Evolutionary conservation across 1,140 invertebrate genomes (phyloP).

Genomic region (Ceratitis capitata): DNA sequence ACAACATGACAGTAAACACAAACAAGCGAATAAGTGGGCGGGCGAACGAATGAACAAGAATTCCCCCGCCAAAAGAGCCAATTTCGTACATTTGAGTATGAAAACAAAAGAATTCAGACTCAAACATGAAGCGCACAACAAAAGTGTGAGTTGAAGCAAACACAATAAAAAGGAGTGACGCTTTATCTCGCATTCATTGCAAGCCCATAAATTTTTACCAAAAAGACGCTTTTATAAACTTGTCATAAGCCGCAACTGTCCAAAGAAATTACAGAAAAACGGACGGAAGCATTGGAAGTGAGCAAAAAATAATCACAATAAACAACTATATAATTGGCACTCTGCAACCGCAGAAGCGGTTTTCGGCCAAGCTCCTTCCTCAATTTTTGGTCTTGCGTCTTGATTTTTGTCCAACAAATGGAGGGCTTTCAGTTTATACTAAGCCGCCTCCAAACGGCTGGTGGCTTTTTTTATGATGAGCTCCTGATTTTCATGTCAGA

Average conservation of each 20-base stretch:
- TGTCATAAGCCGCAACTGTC: not conserved
- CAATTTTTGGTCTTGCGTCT: too few species aligned
- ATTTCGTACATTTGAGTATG: not conserved
- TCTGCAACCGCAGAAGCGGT: too few species aligned
- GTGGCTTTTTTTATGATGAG: too few species aligned
- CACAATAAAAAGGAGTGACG: not conserved
- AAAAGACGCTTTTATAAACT: constrained; percentile 12
- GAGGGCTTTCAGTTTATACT: too few species aligned
- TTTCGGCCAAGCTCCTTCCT: too few species aligned
- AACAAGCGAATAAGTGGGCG: not conserved
- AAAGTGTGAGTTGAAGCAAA: too few species aligned
- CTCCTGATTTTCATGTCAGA: too few species aligned
- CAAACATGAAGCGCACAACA: not conserved
- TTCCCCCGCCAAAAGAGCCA: not conserved
- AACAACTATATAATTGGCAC: not conserved
- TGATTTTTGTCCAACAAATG: too few species aligned
- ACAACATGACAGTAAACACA: not conserved
- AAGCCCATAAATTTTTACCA: not conserved
- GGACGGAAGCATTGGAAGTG: not conserved
- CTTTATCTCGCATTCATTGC: not conserved
- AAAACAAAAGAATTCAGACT: not conserved
- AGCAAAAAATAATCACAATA: not conserved
- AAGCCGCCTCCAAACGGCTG: too few species aligned
- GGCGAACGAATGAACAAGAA: not conserved
- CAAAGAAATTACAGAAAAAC: not conserved